A percentile compares a stretch with the other conserved stretches of the same genome.
phyloP scores from a whole-genome alignment of 2,888 invertebrate species.

The Drosophila anomelani region DNA sequence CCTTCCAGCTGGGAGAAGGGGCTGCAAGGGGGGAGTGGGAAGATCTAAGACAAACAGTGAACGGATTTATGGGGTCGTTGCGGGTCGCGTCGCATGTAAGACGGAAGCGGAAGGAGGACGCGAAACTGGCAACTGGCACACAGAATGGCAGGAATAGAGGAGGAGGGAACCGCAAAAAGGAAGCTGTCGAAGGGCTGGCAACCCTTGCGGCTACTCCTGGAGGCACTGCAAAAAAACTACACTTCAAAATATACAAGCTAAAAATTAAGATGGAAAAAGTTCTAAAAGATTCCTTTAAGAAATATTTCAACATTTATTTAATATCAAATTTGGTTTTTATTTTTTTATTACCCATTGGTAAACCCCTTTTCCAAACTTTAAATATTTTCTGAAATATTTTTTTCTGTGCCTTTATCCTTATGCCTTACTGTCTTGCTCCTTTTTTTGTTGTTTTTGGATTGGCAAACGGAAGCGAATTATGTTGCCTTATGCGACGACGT shows the following conservation, averaged over 20 bases:
- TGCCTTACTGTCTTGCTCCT: constrained; percentile 19
- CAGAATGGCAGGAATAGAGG: constrained; percentile 29
- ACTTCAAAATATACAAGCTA: neutral
- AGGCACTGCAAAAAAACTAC: constrained; percentile 2
- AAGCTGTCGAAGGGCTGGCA: constrained; percentile 70
- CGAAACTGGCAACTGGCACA: constrained; percentile 64
- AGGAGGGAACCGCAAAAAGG: constrained; percentile 64
- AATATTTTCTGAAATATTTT: neutral
- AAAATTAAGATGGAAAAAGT: neutral
- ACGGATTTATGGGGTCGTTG: constrained; percentile 65
- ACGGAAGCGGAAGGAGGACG: constrained; percentile 75
- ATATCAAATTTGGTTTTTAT: neutral
- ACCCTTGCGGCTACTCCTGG: constrained; percentile 50
- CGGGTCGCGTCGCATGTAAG: constrained; percentile 34
- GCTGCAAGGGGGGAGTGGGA: constrained; percentile 13
- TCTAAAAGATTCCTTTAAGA: too few species aligned
- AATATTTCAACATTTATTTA: neutral
- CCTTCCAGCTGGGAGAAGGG: neutral
- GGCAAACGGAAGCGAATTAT: constrained; percentile 73
- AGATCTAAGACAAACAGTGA: constrained; percentile 67
- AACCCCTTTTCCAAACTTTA: neutral
- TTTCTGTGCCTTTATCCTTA: constrained; percentile 13
- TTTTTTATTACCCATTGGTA: neutral
- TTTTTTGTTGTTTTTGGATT: constrained; percentile 30
- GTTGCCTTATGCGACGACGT: constrained; percentile 59